Percentiles rank a stretch among this genome's conserved stretches.
These are phyloP conservation scores for Montipora capitata DNA, from an alignment of 92 coral and sea anemone species.

Conservation along the genomic window DNA sequence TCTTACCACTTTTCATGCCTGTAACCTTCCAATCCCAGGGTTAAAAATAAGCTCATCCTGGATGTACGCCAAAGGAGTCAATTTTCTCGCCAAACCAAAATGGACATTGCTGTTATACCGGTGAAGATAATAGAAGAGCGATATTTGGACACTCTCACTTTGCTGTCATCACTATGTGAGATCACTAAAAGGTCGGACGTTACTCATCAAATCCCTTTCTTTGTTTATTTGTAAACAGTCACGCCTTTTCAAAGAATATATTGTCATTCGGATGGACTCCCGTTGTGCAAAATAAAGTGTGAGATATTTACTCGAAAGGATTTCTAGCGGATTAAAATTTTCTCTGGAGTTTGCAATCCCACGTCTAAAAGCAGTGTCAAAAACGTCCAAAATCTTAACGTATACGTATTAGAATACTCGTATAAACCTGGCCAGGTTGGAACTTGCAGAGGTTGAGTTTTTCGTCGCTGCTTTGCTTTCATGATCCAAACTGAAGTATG, in stretches of 20 bases:
- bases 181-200: constrained; percentile 5
- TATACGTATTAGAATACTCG: too few species aligned
- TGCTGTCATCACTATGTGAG: constrained; percentile 23
- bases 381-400: too few species aligned
- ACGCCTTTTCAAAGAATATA: constrained; percentile 10
- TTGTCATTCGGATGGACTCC: neutral
- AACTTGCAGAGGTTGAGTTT: too few species aligned
- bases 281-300: too few species aligned
- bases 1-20: constrained; percentile 45
- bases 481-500: too few species aligned
- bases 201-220: neutral
- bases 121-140: neutral
- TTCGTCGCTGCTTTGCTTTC: too few species aligned
- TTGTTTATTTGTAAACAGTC: constrained; percentile 26
- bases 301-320: too few species aligned
- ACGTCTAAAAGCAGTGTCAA: too few species aligned
- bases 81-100: neutral
- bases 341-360: too few species aligned
- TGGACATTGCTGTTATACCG: neutral
- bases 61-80: constrained; percentile 7
- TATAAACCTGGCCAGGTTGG: too few species aligned
- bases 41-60: neutral
- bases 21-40: neutral
- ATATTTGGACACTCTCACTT: neutral
- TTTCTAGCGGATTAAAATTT: too few species aligned